These are phyloP conservation scores for Chelonoidis abingdonii DNA, from an alignment of 2,113 vertebrate genomes.

Conservation along the genomic window DNA sequence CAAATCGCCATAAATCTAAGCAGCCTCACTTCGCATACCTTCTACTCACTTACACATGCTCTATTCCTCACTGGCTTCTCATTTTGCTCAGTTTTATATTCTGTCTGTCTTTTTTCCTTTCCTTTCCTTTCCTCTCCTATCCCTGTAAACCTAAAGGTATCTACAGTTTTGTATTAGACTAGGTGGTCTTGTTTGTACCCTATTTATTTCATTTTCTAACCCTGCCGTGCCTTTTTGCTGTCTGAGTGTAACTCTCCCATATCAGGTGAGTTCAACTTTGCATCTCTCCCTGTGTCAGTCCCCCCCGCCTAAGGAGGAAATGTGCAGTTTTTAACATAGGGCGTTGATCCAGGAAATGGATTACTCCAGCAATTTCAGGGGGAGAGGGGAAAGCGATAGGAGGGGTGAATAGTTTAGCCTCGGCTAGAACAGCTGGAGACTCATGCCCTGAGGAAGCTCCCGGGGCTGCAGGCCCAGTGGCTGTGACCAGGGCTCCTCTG, in stretches of 20 bases:
- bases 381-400: background rate
- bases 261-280: background rate
- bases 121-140: background rate
- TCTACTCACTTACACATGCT: slow-evolving; percentile 57
- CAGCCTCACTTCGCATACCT: slow-evolving; percentile 85
- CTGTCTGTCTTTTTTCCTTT: slow-evolving; percentile 19
- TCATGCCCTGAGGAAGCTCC: background rate
- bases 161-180: background rate
- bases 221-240: background rate
- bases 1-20: slow-evolving; percentile 97
- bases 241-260: background rate
- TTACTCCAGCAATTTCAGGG: background rate
- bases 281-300: fast-evolving
- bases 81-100: slow-evolving; percentile 74
- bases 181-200: no score
- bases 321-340: background rate
- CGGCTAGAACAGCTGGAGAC: background rate
- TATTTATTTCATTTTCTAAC: no score
- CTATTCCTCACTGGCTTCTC: slow-evolving; percentile 68
- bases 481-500: background rate
- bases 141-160: background rate
- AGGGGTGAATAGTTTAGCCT: background rate
- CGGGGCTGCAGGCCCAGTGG: fast-evolving
- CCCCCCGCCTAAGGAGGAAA: fast-evolving
- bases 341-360: background rate